Percentiles rank a stretch among this genome's conserved stretches.
Evolutionary conservation across 2,888 invertebrate species (phyloP).

Genomic region (Hymenopus coronatus): DNA sequence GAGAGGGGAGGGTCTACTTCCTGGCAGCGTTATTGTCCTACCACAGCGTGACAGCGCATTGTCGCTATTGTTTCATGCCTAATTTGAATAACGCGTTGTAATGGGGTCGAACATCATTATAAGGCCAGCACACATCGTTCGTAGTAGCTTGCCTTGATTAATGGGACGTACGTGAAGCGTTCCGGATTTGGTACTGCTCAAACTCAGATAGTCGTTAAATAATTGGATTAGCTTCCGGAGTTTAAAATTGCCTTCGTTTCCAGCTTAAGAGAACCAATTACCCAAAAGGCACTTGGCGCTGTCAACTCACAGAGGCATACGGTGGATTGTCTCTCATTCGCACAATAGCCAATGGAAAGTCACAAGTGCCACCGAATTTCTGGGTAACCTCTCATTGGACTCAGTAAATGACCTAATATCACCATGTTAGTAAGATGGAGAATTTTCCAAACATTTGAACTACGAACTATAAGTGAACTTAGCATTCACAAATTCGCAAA

Average conservation of each 20-base stretch:
- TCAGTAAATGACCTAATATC: not conserved
- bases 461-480: too few relatives aligned
- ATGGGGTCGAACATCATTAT: not conserved
- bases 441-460: too few relatives aligned
- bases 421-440: too few relatives aligned
- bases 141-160: not conserved
- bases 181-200: not conserved
- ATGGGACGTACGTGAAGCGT: not conserved
- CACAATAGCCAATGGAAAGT: not conserved
- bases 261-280: not conserved
- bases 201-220: not conserved
- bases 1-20: not conserved
- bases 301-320: not conserved
- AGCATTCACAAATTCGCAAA: too few relatives aligned
- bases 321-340: not conserved
- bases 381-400: not conserved
- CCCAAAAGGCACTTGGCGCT: not conserved
- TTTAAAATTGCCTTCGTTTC: not conserved
- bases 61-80: not conserved
- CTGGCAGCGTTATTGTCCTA: not conserved
- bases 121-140: not conserved
- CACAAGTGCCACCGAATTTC: not conserved
- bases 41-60: not conserved
- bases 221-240: not conserved
- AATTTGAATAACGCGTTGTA: not conserved